Conservation (phyloP, 1,140 invertebrate species). For the Drosophila lacertosa region DNA sequence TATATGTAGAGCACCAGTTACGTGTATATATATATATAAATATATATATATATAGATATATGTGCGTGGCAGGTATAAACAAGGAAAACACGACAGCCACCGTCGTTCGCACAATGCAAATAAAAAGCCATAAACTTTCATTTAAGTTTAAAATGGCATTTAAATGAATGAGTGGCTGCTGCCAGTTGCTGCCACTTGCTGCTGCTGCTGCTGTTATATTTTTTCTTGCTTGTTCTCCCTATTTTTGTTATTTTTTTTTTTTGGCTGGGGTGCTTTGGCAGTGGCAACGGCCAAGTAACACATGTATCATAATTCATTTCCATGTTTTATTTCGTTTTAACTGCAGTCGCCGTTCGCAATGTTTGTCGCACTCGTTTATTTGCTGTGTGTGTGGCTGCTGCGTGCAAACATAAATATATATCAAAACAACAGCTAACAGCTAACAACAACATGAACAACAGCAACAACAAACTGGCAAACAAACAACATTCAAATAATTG, state of each 20-base stretch:
- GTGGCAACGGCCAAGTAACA: slow-evolving; percentile 52
- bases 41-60: background rate
- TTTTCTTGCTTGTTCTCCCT: slow-evolving; percentile 14
- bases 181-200: slow-evolving; percentile 26
- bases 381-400: slow-evolving; percentile 59
- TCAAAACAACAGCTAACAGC: slow-evolving; percentile 42
- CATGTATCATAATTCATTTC: slow-evolving; percentile 83
- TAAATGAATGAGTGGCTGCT: slow-evolving; percentile 79
- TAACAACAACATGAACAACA: slow-evolving; percentile 41
- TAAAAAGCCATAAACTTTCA: slow-evolving; percentile 83
- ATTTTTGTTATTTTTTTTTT: slow-evolving; percentile 4
- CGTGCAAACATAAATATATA: slow-evolving; percentile 75
- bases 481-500: slow-evolving; percentile 33
- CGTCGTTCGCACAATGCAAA: slow-evolving; percentile 63
- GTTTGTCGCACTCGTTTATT: slow-evolving; percentile 54
- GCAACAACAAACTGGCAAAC: slow-evolving; percentile 26
- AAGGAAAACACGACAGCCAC: slow-evolving; percentile 15
- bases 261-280: slow-evolving; percentile 4
- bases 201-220: slow-evolving; percentile 5
- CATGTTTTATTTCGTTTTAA: slow-evolving; percentile 78
- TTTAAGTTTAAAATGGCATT: slow-evolving; percentile 84
- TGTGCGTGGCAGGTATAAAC: slow-evolving; percentile 22
- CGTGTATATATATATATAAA: background rate
- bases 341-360: slow-evolving; percentile 35
- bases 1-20: too few relatives aligned